Evolutionary conservation across 2,113 vertebrate species (phyloP).

Genomic region (Antennarius striatus): DNA sequence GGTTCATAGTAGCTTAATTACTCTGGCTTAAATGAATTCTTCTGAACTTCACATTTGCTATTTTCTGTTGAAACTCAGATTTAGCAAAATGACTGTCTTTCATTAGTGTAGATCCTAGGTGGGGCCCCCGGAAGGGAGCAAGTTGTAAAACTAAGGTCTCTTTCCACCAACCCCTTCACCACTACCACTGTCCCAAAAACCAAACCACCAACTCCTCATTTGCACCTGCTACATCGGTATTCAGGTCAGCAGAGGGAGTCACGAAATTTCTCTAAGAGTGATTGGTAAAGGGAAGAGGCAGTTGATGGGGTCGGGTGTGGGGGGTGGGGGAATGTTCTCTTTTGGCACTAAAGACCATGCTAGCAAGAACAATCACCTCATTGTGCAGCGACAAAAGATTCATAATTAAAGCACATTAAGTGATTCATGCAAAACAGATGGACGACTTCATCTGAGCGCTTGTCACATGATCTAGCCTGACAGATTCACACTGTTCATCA

Average conservation of each 20-base stretch:
- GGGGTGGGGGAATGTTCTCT: background rate
- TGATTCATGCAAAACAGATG: conserved; percentile 61
- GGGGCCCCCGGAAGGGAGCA: conserved; percentile 1
- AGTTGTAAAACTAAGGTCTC: conserved; percentile 29
- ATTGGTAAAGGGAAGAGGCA: conserved; percentile 50
- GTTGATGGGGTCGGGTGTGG: background rate
- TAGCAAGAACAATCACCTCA: conserved; percentile 58
- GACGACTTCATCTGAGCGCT: conserved; percentile 52
- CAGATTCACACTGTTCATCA: conserved; percentile 40
- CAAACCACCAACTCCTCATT: conserved; percentile 62
- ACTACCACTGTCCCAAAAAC: conserved; percentile 23
- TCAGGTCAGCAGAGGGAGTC: conserved; percentile 73
- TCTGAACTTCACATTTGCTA: conserved; percentile 5
- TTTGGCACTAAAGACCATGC: conserved; percentile 60
- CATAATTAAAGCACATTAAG: conserved; percentile 69
- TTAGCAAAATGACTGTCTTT: background rate
- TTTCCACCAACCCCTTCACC: conserved; percentile 28
- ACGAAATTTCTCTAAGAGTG: conserved; percentile 49
- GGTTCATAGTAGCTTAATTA: background rate
- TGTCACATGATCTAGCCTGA: conserved; percentile 45
- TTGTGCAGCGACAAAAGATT: conserved; percentile 65
- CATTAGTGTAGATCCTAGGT: background rate
- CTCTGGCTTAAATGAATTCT: background rate
- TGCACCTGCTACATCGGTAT: conserved; percentile 68
- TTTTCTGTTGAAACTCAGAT: background rate